These are phyloP conservation scores for Zingel zingel DNA, from an alignment of 2,113 vertebrate genomes.

Conservation along the genomic window DNA sequence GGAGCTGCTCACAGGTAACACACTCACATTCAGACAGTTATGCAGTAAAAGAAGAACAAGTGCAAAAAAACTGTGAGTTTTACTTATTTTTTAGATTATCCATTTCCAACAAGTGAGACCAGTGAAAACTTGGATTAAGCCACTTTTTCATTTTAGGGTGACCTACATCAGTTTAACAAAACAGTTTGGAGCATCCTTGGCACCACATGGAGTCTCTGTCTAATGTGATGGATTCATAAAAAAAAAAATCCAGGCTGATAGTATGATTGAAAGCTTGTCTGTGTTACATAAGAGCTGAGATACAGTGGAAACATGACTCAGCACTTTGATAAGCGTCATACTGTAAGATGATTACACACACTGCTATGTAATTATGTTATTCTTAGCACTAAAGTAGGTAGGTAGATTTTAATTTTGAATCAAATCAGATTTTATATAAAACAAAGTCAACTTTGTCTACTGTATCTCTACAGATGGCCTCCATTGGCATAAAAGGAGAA, in stretches of 20 bases:
- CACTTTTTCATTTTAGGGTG: background rate
- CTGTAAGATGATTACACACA: conserved; percentile 64
- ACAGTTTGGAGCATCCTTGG: background rate
- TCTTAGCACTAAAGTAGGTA: background rate
- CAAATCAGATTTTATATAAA: conserved; percentile 3
- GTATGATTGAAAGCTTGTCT: conserved; percentile 1
- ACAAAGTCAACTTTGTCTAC: background rate
- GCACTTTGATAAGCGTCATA: conserved; percentile 28
- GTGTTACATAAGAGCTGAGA: conserved; percentile 50
- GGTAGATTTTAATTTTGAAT: background rate
- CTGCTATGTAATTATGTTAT: conserved; percentile 36
- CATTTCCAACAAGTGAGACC: background rate
- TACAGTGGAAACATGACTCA: conserved; percentile 55
- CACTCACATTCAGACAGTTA: background rate
- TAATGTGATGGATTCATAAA: background rate
- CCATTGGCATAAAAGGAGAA: background rate
- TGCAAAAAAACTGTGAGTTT: background rate
- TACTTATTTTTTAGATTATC: background rate
- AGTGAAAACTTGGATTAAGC: background rate
- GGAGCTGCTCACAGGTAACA: conserved; percentile 73
- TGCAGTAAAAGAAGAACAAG: background rate
- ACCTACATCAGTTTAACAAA: background rate
- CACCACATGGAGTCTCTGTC: background rate
- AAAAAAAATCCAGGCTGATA: background rate
- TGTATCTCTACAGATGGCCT: background rate